Evolutionary conservation across 2,113 vertebrate species (phyloP), one percentile per base, ranked within the genome.

Genomic region (Campylomormyrus numenius): DNA sequence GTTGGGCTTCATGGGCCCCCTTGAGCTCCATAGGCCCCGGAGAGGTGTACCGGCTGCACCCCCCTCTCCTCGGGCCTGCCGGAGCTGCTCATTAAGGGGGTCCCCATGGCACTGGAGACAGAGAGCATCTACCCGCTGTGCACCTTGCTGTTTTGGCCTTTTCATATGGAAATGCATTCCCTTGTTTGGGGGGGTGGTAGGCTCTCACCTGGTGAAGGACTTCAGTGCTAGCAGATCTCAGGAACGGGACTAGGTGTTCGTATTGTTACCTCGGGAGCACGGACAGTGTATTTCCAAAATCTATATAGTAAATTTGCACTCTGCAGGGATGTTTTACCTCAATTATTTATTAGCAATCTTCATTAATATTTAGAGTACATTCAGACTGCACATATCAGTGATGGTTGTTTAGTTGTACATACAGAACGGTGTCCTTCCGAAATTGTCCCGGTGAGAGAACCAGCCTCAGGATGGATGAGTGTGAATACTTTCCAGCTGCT

Each of bases 101-200:
- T 94, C 92, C 91, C 93, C 94, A 94, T 95, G 93, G 94, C 90
- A 93, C 95, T 93, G 3, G 84, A 90, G 91, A 93, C 93, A 92
- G 92, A 93, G 91, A 92, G 89, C 92, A 92, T 53, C 70, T 50
- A 8, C 24, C 5, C n/a, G 35, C 46, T 19, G n/a, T 56, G 15
- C 87, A 45, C 87, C 74, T 62, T 83, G 77, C 70, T 39, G 11
- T 24, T 85, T 50, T 19, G 31, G 74, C 6, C 94, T 94, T 93
- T 95, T 94, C 92, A 94, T 94, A 92, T 92, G 92, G 90, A 95
- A 94, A 94, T 95, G 53, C 48, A 39, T 21, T 88, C 87, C 89
- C 93, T 94, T 94, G 92, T 94, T 90, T 92, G 17, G 70, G 45
- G 62, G 62, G n/a, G 58, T 10, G 74, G 74, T 39, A 35, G 77